Evolutionary conservation across 2,113 vertebrate genomes (phyloP).

Genomic region (Pedionomus torquatus): DNA sequence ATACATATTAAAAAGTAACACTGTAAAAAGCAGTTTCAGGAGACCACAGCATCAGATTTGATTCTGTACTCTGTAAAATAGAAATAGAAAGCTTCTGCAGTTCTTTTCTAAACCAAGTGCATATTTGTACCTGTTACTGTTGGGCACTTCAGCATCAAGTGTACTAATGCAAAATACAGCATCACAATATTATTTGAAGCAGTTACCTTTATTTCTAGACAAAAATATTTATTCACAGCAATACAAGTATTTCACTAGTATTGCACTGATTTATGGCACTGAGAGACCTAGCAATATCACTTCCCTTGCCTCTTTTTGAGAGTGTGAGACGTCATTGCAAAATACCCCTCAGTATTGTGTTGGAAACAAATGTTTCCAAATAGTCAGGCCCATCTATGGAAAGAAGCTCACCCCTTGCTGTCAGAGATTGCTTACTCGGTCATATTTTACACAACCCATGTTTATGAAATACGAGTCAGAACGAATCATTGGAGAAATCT

Average conservation of each 20-base stretch:
- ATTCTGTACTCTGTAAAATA: background rate
- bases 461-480: background rate
- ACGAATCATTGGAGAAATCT: background rate
- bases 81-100: background rate
- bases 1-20: background rate
- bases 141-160: background rate
- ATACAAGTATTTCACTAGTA: background rate
- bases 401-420: background rate
- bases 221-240: background rate
- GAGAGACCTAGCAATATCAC: background rate
- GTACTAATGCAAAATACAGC: background rate
- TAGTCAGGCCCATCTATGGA: background rate
- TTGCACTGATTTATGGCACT: background rate
- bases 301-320: background rate
- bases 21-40: background rate
- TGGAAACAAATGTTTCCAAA: background rate
- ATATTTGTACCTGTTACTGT: background rate
- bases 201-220: background rate
- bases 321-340: background rate
- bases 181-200: background rate
- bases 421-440: background rate
- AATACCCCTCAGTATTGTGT: background rate
- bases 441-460: background rate
- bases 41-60: background rate
- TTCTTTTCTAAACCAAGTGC: background rate